Base-by-base conservation (phyloP, 2,888 invertebrate genomes). In the Drepana falcataria region DNA sequence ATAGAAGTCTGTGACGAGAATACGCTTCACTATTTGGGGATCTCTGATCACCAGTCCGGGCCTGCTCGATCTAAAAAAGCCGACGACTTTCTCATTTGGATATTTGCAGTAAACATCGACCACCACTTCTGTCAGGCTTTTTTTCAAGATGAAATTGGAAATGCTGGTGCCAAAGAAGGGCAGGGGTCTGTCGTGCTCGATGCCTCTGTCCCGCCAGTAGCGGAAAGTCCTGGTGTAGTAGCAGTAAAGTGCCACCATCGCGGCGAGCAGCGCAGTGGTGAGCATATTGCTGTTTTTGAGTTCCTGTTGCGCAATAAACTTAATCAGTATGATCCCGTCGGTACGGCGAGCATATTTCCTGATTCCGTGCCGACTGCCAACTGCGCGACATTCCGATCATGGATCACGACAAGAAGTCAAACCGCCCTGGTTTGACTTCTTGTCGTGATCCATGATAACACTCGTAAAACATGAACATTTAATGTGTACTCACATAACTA, bases 31-130 rank as follows among this genome's bases (percentile, higher is more conserved):
- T 4, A 82, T 65, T 2, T 75, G 75, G 1, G 71, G 74, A 55
- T 81, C 81, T 53, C 73, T 60, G 6, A 81, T 66, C 2, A 81
- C 51, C 3, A 81, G 59, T 37, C 73, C 73, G 1, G 79, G 78
- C 0, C 64, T 61, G 0, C 56, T 53, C 2, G 74, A 70, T 48
- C 71, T 60, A 47, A 63, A 78, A 55, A 71, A 75, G 2, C 81
- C 81, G 0, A 79, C 68, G 0, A 77, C 72, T 65, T 64, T 72
- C 51, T 81, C 80, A 2, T 70, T 51, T 0, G 73, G 68, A 55
- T 70, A 79, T 40, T 64, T 71, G 35, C 63, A 59, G 56, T 79
- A 80, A 4, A 73, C 2, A 4, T 68, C 60, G 2, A 55, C 41
- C 0, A 55, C 58, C 6, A 61, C 1, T 37, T 58, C 51, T 2